phyloP scores from a whole-genome alignment of 2,888 invertebrate species.

The Tuta absoluta region DNA sequence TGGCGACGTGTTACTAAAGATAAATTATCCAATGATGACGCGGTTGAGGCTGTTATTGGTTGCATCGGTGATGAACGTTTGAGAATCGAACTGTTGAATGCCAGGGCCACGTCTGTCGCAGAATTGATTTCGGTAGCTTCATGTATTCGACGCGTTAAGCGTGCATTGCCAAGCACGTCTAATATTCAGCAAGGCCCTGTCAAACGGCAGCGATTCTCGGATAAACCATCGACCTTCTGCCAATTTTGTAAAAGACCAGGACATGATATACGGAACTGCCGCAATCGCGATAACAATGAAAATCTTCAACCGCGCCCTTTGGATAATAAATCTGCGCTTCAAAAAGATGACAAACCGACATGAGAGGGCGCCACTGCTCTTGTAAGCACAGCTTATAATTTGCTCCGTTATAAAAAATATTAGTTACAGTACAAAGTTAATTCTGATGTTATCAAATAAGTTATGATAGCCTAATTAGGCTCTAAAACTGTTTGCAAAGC shows the following conservation, averaged over 20 bases:
- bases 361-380: too few species aligned
- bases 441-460: too few species aligned
- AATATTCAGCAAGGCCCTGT: not conserved
- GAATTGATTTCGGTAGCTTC: constrained; percentile 43
- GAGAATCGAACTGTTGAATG: constrained; percentile 40
- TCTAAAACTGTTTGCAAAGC: too few species aligned
- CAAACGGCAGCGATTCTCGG: constrained; percentile 31
- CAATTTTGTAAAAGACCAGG: constrained; percentile 34
- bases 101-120: constrained; percentile 37
- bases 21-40: constrained; percentile 33
- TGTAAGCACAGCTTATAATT: too few species aligned
- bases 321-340: constrained; percentile 28
- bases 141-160: constrained; percentile 34
- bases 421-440: too few species aligned
- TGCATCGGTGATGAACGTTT: constrained; percentile 40
- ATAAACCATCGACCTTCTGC: constrained; percentile 26
- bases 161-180: constrained; percentile 25
- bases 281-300: constrained; percentile 25
- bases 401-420: too few species aligned
- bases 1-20: constrained; percentile 42
- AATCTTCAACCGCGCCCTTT: not conserved
- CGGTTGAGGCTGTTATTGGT: constrained; percentile 35
- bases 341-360: constrained; percentile 18
- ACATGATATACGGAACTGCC: constrained; percentile 33
- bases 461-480: too few species aligned